Percentiles rank a stretch among this genome's conserved stretches.
Conservation (phyloP, 2,888 invertebrate genomes). For the Drosophila kuntzei region DNA sequence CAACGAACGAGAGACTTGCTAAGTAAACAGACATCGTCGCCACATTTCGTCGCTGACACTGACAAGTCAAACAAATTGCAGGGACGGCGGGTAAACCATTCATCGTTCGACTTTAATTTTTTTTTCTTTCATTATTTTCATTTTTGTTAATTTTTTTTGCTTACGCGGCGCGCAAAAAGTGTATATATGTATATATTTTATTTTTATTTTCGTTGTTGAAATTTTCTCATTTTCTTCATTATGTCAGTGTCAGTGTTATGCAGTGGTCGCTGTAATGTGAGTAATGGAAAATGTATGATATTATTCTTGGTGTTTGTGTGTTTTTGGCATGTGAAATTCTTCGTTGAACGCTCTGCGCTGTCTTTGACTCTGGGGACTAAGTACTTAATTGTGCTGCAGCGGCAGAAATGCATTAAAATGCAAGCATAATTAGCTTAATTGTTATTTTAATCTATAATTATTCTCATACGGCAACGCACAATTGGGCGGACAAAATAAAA, state of each 20-base stretch:
- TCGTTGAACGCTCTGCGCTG: neutral
- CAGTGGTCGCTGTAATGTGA: conserved; percentile 37
- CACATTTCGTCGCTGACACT: conserved; percentile 68
- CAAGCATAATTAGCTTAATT: conserved; percentile 74
- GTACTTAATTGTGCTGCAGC: conserved; percentile 59
- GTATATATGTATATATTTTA: conserved; percentile 8
- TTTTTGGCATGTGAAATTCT: conserved; percentile 41
- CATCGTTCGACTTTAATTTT: conserved; percentile 57
- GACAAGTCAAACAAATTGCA: conserved; percentile 77
- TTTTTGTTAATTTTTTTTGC: conserved; percentile 23
- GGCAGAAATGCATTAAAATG: conserved; percentile 60
- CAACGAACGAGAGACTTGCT: conserved; percentile 49
- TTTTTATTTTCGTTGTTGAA: conserved; percentile 22
- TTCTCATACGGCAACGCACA: conserved; percentile 50
- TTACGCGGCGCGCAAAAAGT: conserved; percentile 35
- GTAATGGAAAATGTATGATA: conserved; percentile 38
- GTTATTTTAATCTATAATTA: conserved; percentile 61
- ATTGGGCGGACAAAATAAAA: conserved; percentile 23
- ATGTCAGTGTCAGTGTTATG: conserved; percentile 61
- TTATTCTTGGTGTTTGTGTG: conserved; percentile 3
- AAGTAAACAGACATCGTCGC: conserved; percentile 67
- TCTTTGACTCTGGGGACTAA: conserved; percentile 16
- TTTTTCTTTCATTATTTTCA: conserved; percentile 8
- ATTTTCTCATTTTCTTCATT: conserved; percentile 44
- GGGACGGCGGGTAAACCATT: conserved; percentile 38